Percentiles rank a stretch among this genome's conserved stretches.
Conservation (phyloP, 1,140 invertebrate genomes). For the Ceratosolen fusciceps region DNA sequence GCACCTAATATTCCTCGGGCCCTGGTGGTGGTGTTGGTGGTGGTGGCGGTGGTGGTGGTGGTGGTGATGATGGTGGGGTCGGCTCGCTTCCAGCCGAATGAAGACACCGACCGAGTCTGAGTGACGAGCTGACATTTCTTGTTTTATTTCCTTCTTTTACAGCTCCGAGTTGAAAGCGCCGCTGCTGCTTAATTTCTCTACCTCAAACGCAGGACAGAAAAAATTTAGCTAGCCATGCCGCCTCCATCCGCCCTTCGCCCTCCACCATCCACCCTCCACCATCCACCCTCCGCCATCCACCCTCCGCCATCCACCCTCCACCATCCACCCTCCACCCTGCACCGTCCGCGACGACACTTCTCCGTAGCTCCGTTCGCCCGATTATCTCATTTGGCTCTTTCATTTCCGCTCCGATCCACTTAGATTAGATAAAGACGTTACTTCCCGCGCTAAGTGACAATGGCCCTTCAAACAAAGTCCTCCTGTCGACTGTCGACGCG, state of each 20-base stretch:
- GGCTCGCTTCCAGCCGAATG: slow-evolving; percentile 60
- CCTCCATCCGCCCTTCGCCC: too few species aligned
- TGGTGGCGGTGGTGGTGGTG: slow-evolving; percentile 46
- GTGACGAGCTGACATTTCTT: slow-evolving; percentile 64
- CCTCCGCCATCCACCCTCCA: too few species aligned
- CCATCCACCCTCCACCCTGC: too few species aligned
- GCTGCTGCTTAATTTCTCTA: neutral
- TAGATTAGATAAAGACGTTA: neutral
- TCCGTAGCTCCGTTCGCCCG: neutral
- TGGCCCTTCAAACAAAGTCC: too few species aligned
- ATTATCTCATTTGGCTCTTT: neutral
- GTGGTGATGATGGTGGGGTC: slow-evolving; percentile 45
- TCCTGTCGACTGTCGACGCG: too few species aligned
- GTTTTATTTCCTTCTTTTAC: slow-evolving; percentile 54
- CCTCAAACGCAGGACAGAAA: neutral
- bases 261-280: too few species aligned
- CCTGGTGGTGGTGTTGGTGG: slow-evolving; percentile 50
- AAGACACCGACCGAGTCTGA: slow-evolving; percentile 67
- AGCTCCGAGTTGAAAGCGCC: slow-evolving; percentile 7
- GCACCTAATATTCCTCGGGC: slow-evolving; percentile 48
- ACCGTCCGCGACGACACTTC: too few species aligned
- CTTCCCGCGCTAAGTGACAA: too few species aligned
- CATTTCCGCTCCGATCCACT: neutral
- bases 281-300: too few species aligned
- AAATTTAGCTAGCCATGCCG: too few species aligned